Evolutionary conservation across 2,113 vertebrate genomes (phyloP).

Genomic region (Apodemus sylvaticus): DNA sequence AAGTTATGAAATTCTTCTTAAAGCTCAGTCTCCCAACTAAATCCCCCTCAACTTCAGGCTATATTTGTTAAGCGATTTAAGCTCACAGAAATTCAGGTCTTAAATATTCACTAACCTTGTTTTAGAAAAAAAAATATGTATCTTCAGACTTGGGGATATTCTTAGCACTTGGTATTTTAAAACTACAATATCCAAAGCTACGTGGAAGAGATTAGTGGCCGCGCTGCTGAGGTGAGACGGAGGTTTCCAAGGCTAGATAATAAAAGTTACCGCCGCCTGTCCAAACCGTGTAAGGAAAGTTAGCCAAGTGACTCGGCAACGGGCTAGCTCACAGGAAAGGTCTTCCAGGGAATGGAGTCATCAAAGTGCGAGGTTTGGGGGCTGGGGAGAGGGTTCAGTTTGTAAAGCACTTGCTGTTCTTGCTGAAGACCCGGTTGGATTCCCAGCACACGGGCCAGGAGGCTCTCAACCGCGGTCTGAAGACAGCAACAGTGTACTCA

Average conservation of each 20-base stretch:
- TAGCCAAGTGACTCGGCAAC: neutral
- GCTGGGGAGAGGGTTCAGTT: no score
- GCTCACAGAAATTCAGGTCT: constrained; percentile 60
- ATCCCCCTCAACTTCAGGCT: constrained; percentile 51
- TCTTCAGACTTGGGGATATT: constrained; percentile 60
- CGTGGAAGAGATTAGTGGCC: neutral
- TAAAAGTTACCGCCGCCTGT: neutral
- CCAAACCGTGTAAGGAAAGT: neutral
- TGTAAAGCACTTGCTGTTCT: neutral
- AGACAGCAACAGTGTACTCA: no score
- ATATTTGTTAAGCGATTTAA: constrained; percentile 61
- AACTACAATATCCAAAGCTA: constrained; percentile 12
- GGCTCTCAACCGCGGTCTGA: neutral
- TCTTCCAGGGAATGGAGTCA: accelerated
- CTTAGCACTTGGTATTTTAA: constrained; percentile 40
- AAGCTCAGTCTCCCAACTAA: constrained; percentile 15
- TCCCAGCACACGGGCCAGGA: neutral
- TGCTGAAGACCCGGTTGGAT: no score
- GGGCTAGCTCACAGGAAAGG: accelerated
- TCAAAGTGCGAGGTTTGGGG: neutral
- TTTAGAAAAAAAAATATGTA: constrained; percentile 52
- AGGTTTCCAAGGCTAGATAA: neutral
- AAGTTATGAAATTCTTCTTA: constrained; percentile 10
- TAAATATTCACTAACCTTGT: constrained; percentile 73
- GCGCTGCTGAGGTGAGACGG: accelerated